Base-by-base conservation (phyloP, 2,797 vertebrate species). In the Staurois parvus region DNA sequence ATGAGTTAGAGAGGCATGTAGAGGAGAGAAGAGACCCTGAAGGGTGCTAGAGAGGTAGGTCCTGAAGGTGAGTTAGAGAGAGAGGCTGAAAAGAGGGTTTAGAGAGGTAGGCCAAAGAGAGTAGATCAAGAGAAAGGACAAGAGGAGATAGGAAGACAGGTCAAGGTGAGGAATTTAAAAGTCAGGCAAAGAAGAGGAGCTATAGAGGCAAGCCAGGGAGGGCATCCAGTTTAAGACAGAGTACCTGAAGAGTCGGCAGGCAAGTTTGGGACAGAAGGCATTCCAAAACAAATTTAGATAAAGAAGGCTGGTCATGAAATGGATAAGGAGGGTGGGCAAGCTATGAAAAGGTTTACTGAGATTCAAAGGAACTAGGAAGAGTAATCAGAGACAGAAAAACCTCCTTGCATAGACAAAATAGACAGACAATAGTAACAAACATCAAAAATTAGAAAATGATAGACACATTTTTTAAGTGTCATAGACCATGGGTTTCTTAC, bases 361-460 rank as follows among this genome's bases (percentile, higher is more conserved):
- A 64, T 64, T 64, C 9, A n/a, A 64, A 64, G 10, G 24, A 26
- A 12, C 9, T 26, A 24, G 21, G 12, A 26, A 64, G n/a, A 64
- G 12, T 64, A 64, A 26, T 11, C 59, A 64, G 21, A 26, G 21
- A 64, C 24, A 52, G 48, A 29, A 34, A 29, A 34, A 29, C 66
- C 64, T 68, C 64, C 28, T 68, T 79, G 26, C 40, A 79, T 79
- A 79, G 78, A 79, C 66, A 52, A 48, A 69, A 69, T 21, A 72
- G 21, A 72, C 21, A 72, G 6, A 37, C 2, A 34, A 72, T 72
- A 37, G 32, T 21, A 72, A 37, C 21, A 80, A 70, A 80, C 78
- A 68, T 70, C 13, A 70, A 70, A 52, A 52, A 26, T 32, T 64
- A 24, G 17, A 42, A 79, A 67, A 79, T 28, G 11, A 66, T 52